Base-by-base conservation (phyloP, 1,140 invertebrate genomes). In the Aphelinus atriplicis region DNA sequence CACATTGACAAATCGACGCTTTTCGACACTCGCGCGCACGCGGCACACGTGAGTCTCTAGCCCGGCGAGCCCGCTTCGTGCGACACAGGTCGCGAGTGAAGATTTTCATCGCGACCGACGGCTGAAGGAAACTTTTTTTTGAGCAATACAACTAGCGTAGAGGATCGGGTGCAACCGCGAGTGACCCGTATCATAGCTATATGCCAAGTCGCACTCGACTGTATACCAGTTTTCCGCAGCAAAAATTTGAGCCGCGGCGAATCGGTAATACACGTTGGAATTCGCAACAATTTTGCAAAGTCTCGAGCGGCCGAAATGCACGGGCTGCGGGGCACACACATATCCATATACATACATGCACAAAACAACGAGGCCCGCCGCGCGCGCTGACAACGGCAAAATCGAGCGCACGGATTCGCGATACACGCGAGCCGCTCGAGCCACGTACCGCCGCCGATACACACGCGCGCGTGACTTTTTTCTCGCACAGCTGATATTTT, bases 391-490 rank as follows among this genome's bases (percentile, higher is more conserved):
- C 71, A 64, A 63, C 42, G 58, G 51, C 43, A 62, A 61, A 51
- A 71, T 62, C 58, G 60, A 71, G n/a, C 51, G 26, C 26, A 26
- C 42, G 10, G 47, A 48, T 56, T 46, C 10, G 60, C 53, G 70
- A 71, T 67, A 67, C 48, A 5, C 47, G 26, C 5, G 48, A 53
- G 1, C 45, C 43, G 48, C 10, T 43, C 6, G 45, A 67, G 50
- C 53, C 72, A 73, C 72, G 72, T 73, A 56, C 64, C 5, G 4
- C 3, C 72, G 56, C 26, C 26, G 26, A 26, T 26, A 26, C 26
- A 26, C 26, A 62, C 45, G 26, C 46, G 65, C 57, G 51, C 72
- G 72, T 73, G 72, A 67, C 72, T 68, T 73, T 73, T 64, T 55
- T 58, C 26, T 26, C 26, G 26, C 26, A 45, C 26, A 50, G 62